Conservation (phyloP, 2,888 invertebrate species). For the Fissipunctia ypsillon region DNA sequence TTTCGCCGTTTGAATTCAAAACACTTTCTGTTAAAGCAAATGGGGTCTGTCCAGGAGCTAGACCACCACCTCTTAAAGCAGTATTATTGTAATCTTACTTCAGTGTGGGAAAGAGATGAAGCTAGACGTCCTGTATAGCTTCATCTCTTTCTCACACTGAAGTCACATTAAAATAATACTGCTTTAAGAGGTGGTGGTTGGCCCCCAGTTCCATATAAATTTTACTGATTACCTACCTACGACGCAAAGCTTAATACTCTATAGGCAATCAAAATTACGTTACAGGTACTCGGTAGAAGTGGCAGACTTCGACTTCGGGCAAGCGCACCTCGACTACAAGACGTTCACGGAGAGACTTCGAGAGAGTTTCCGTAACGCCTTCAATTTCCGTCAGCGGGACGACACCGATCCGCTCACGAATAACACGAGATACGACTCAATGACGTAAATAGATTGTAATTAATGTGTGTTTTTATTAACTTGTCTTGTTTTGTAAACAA, state of each 20-base stretch:
- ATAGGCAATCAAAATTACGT: constrained; percentile 20
- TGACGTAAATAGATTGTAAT: constrained; percentile 81
- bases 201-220: too few species aligned
- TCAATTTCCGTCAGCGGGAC: constrained; percentile 81
- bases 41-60: too few species aligned
- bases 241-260: neutral
- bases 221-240: too few species aligned
- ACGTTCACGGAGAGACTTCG: constrained; percentile 95
- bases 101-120: too few species aligned
- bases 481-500: constrained; percentile 39
- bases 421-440: constrained; percentile 90
- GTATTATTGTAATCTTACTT: too few species aligned
- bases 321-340: constrained; percentile 95
- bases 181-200: too few species aligned
- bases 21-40: too few species aligned
- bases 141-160: too few species aligned
- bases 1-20: too few species aligned
- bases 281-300: constrained; percentile 95
- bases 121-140: too few species aligned
- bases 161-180: too few species aligned
- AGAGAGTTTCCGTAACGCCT: constrained; percentile 92
- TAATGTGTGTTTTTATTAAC: constrained; percentile 1
- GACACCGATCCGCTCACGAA: constrained; percentile 85
- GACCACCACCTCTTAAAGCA: too few species aligned
- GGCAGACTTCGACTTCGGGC: constrained; percentile 97